Percentiles rank a stretch among this genome's conserved stretches.
Evolutionary conservation across 2,113 vertebrate genomes (phyloP).

Genomic region (Lophochroa leadbeateri): DNA sequence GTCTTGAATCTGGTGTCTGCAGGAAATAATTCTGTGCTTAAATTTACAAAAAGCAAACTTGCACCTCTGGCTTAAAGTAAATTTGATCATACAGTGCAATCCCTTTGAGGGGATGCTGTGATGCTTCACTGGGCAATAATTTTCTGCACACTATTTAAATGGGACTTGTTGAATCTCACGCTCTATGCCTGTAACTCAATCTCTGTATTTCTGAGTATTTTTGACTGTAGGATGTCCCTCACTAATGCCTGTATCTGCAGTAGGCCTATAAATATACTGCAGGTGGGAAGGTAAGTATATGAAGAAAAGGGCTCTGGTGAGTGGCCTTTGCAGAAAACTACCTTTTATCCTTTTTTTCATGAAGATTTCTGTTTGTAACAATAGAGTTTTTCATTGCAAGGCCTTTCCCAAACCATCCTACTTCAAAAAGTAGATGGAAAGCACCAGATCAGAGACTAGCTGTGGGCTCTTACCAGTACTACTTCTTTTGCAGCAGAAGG

Average conservation of each 20-base stretch:
- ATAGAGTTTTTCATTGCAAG: constrained; percentile 87
- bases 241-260: constrained; percentile 88
- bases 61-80: constrained; percentile 26
- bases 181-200: constrained; percentile 69
- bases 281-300: constrained; percentile 90
- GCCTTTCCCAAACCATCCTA: constrained; percentile 70
- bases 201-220: constrained; percentile 85
- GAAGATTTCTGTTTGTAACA: constrained; percentile 44
- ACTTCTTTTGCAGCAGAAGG: constrained; percentile 69
- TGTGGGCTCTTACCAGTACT: constrained; percentile 78
- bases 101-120: constrained; percentile 1
- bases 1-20: constrained; percentile 47
- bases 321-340: constrained; percentile 85
- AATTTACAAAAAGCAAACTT: constrained; percentile 34
- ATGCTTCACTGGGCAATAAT: constrained; percentile 42
- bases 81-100: background rate
- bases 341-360: constrained; percentile 66
- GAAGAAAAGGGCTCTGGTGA: constrained; percentile 89
- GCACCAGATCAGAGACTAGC: constrained; percentile 78
- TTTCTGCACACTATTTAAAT: constrained; percentile 57
- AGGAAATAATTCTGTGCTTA: constrained; percentile 66
- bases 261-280: constrained; percentile 93
- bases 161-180: constrained; percentile 62
- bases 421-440: constrained; percentile 74
- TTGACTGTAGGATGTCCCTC: constrained; percentile 90